A percentile compares a stretch with the other conserved stretches of the same genome.
Evolutionary conservation across 2,113 vertebrate species (phyloP).

Genomic region (Zosterops pallidus): DNA sequence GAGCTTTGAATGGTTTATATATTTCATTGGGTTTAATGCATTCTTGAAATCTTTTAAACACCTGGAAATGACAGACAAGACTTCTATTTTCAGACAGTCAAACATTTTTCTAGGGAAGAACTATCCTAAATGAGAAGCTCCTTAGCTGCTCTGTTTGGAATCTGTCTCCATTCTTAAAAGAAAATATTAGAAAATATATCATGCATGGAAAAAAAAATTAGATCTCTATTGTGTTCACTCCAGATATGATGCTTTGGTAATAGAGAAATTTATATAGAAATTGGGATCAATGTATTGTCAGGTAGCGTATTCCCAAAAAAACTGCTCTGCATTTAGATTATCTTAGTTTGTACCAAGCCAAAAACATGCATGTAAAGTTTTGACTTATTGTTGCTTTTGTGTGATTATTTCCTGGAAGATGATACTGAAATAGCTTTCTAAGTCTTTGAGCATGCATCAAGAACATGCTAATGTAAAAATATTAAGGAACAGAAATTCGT

Average conservation of each 20-base stretch:
- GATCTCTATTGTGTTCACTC: not conserved
- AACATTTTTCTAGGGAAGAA: not conserved
- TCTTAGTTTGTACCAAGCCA: not conserved
- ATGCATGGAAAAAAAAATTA: not conserved
- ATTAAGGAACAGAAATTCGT: not conserved
- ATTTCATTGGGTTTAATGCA: not conserved
- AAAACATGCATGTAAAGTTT: not conserved
- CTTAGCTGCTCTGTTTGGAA: not conserved
- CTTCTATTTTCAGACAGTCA: not conserved
- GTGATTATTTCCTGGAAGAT: not conserved
- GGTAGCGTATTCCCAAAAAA: not conserved
- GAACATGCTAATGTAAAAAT: not conserved
- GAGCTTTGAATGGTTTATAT: not conserved
- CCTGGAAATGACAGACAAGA: not conserved
- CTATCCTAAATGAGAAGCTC: not conserved
- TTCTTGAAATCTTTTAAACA: not conserved
- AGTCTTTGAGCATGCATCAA: not conserved
- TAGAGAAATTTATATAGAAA: not conserved
- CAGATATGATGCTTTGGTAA: not conserved
- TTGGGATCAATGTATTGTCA: not conserved
- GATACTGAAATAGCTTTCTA: not conserved
- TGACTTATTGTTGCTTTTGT: not conserved
- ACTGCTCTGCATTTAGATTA: not conserved
- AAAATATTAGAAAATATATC: not conserved
- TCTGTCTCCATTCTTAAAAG: not conserved